Evolutionary conservation across 2,888 invertebrate species (phyloP), one percentile per base, ranked within the genome.

Genomic region (Hylaea fasciaria): DNA sequence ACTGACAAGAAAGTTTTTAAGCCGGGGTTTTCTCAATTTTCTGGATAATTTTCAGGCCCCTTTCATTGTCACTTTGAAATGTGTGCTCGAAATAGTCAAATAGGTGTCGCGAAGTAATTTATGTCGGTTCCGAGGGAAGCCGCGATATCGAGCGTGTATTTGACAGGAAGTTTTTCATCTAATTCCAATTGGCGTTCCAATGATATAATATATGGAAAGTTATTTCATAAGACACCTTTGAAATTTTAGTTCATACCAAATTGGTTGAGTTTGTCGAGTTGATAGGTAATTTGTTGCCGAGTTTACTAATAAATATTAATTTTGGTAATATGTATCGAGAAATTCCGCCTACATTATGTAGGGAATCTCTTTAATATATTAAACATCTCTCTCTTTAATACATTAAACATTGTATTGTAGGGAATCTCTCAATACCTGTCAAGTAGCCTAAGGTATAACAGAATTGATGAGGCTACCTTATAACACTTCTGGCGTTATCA

Each of bases 41-140:
- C 79, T 77, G 77, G 78, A 76, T 74, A 77, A 78, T 80, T 78
- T 77, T 72, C 75, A 77, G 74, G 72, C 66, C 68, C 76, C 73
- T 76, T 76, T 80, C 77, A 81, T 84, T 83, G 84, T 83, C 80
- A 80, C 77, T 79, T 78, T 72, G 77, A 81, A 86, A 83, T 82
- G 78, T 84, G 81, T 78, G 80, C 77, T 74, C 76, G 79, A 80
- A 81, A 81, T 80, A 81, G 81, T 78, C 73, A 76, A 78, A 77
- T 76, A 71, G 76, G 73, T 71, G 70, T 70, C 73, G 69, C 70
- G 66, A 67, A 72, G 71, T 76, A 83, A 85, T 84, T 83, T 84
- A 85, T 80, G 76, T 64, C 68, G 73, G 76, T 78, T 78, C 75
- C 70, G 68, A 69, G 66, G 66, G 65, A 57, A 67, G 69, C 67